A percentile compares a stretch with the other conserved stretches of the same genome.
These are phyloP conservation scores for Datnioides undecimradiatus DNA, from an alignment of 2,113 vertebrate species.

Conservation along the genomic window DNA sequence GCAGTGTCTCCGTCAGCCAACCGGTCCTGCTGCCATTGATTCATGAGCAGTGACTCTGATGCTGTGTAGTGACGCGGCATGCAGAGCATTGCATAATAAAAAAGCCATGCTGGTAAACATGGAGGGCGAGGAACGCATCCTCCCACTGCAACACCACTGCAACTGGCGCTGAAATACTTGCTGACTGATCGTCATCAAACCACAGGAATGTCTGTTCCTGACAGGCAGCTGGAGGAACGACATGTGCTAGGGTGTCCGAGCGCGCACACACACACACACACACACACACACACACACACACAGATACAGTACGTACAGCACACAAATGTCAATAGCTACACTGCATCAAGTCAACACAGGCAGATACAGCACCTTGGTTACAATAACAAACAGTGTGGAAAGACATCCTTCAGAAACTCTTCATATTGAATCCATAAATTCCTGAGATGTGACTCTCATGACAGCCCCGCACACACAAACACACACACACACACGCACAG, in stretches of 20 bases:
- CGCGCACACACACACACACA: neutral
- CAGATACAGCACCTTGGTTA: constrained; percentile 2
- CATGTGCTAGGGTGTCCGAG: neutral
- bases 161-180: constrained; percentile 6
- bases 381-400: constrained; percentile 5
- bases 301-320: neutral
- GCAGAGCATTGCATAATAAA: constrained; percentile 49
- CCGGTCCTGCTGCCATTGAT: constrained; percentile 35
- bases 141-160: constrained; percentile 19
- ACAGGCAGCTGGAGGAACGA: constrained; percentile 13
- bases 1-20: constrained; percentile 55
- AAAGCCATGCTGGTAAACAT: constrained; percentile 52
- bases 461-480: constrained; percentile 11
- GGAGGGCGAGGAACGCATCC: constrained; percentile 39
- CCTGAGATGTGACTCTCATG: constrained; percentile 42
- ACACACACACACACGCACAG: constrained; percentile 2
- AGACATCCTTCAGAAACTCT: constrained; percentile 30
- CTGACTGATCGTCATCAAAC: constrained; percentile 12
- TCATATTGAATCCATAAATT: constrained; percentile 26
- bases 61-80: constrained; percentile 10
- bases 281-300: constrained; percentile 4
- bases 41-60: constrained; percentile 30
- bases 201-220: constrained; percentile 36
- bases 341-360: neutral
- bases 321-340: constrained; percentile 5